Evolutionary conservation across 1,140 invertebrate genomes (phyloP).

Genomic region (Neuroterus valhalla): DNA sequence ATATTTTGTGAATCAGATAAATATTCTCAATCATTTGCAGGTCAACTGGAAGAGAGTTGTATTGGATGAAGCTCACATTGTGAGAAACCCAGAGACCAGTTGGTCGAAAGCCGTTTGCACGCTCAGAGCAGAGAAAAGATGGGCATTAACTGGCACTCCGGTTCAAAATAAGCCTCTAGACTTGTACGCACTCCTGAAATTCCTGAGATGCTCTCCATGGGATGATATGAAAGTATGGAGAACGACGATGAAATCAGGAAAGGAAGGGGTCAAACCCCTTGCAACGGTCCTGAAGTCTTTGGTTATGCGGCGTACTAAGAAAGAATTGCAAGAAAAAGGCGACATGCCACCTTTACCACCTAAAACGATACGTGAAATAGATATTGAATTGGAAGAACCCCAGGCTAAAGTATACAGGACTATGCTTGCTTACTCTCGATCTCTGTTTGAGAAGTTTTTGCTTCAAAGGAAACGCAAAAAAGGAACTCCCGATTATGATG

Average conservation of each 20-base stretch:
- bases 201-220: constrained; percentile 85
- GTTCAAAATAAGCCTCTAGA: constrained; percentile 93
- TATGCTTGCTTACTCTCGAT: constrained; percentile 79
- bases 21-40: no score
- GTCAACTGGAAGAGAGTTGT: no score
- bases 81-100: constrained; percentile 79
- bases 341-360: constrained; percentile 78
- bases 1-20: no score
- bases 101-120: constrained; percentile 81
- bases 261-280: no score
- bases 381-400: constrained; percentile 78
- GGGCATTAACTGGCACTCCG: constrained; percentile 92
- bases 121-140: constrained; percentile 79
- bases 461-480: no score
- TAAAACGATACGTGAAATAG: constrained; percentile 74
- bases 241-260: no score
- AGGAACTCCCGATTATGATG: no score
- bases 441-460: constrained; percentile 41
- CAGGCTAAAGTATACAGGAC: constrained; percentile 86
- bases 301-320: constrained; percentile 87
- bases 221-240: constrained; percentile 79
- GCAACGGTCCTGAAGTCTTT: constrained; percentile 75
- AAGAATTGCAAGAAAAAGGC: constrained; percentile 78
- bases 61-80: no score
- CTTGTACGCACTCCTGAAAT: constrained; percentile 88